Percentiles rank a stretch among this genome's conserved stretches.
phyloP scores from a whole-genome alignment of 2,888 invertebrate genomes.

The Callyntrura sp. region DNA sequence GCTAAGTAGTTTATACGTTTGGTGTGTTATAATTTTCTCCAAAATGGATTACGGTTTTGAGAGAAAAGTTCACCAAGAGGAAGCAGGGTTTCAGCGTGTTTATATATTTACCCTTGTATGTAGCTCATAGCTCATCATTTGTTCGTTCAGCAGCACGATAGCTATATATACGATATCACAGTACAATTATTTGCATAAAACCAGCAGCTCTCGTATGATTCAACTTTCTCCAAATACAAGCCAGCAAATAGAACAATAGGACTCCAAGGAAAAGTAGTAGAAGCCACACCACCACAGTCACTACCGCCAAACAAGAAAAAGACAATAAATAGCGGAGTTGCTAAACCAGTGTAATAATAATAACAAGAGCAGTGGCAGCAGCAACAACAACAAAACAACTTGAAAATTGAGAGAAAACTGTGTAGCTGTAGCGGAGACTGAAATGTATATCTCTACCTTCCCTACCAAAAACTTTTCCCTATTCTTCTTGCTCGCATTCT shows the following conservation, averaged over 20 bases:
- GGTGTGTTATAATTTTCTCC: background rate
- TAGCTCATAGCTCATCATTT: background rate
- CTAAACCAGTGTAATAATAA: constrained; percentile 50
- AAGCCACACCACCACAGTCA: constrained; percentile 11
- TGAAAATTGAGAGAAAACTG: constrained; percentile 40
- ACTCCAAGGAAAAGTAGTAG: constrained; percentile 48
- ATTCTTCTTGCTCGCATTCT: background rate
- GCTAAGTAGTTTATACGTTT: constrained; percentile 31
- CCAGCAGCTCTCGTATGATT: background rate
- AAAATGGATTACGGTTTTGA: constrained; percentile 45
- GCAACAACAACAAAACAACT: constrained; percentile 49
- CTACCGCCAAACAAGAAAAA: constrained; percentile 2
- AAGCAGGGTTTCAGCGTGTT: background rate
- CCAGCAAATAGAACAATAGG: constrained; percentile 51
- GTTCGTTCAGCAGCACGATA: background rate
- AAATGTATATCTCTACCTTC: background rate
- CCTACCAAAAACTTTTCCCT: constrained; percentile 28
- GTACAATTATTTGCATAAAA: constrained; percentile 53
- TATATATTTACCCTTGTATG: background rate
- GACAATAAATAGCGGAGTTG: constrained; percentile 64
- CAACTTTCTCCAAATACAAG: constrained; percentile 10
- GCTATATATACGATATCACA: constrained; percentile 9
- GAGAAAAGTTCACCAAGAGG: constrained; percentile 9
- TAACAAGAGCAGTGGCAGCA: background rate
- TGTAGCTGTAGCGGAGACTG: background rate